Evolutionary conservation across 2,113 vertebrate species (phyloP), one percentile per base, ranked within the genome.

Genomic region (Syrrhaptes paradoxus): DNA sequence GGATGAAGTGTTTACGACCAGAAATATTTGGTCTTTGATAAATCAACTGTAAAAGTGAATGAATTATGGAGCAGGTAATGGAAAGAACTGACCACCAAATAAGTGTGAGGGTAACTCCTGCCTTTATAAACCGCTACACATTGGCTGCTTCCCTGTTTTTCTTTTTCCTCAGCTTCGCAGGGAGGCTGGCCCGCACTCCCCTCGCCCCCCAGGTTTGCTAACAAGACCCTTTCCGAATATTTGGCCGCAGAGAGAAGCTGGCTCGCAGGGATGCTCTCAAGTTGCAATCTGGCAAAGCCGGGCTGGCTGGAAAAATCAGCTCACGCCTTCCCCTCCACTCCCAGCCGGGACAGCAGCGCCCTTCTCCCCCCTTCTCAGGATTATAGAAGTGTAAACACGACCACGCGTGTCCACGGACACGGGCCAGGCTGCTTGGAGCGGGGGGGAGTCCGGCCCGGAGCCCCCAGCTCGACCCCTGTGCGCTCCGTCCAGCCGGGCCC

Each of bases 21-120:
- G 92, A 97, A 97, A 97, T 96, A 89, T 81, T 91, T 2, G 65
- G 80, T 32, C 95, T 97, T 97, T 97, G 97, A 97, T 97, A 96
- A 96, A 96, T 94, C 97, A 97, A 71, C 94, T 91, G 78, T 93
- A 97, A 96, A 97, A 75, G 79, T 16, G 65, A 81, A 16, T 97
- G 96, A 97, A 25, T 97, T 87, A 97, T 85, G 89, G 87, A 77
- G 80, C 87, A 95, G 95, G 95, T 94, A 96, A 97, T 80, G 95
- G 93, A 75, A 63, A 90, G 83, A 48, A 13, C 7, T 63, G 93
- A 88, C 90, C 95, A 91, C 90, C 90, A 49, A 71, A 67, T 32
- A 15, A 78, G 76, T 2, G 68, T 0, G 38, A 34, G 73, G 55
- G 52, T 4, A 55, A 43, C 68, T 88, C 72, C 66, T 24, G 81